phyloP scores from a whole-genome alignment of 2,888 invertebrate genomes.

The Schizotus pectinicornis region DNA sequence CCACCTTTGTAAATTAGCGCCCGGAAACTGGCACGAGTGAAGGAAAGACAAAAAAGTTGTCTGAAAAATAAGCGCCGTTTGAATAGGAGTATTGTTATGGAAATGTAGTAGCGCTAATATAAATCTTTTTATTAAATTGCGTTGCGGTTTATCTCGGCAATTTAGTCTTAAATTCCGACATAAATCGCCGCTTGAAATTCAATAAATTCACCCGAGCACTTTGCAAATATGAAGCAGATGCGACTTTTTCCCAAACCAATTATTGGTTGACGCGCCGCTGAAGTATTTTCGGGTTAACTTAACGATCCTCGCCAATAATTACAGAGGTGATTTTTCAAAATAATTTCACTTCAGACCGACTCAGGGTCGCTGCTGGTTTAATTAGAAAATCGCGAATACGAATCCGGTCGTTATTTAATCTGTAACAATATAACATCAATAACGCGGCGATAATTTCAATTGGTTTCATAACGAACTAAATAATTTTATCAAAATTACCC shows the following conservation, averaged over 20 bases:
- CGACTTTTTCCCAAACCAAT: slow-evolving; percentile 13
- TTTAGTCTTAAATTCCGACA: slow-evolving; percentile 13
- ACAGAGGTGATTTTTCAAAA: slow-evolving; percentile 6
- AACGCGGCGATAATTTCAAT: slow-evolving; percentile 20
- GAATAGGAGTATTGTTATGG: slow-evolving; percentile 23
- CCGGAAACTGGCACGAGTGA: slow-evolving; percentile 12
- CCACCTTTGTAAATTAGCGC: slow-evolving; percentile 5
- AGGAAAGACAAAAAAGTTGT: slow-evolving; percentile 9
- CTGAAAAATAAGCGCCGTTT: slow-evolving; percentile 8
- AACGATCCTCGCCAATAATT: neutral
- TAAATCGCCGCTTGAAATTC: slow-evolving; percentile 2
- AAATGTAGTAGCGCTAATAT: slow-evolving; percentile 16
- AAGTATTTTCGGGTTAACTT: too few species aligned
- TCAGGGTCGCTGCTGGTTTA: neutral
- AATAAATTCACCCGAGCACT: neutral
- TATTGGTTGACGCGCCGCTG: slow-evolving; percentile 3
- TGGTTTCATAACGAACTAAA: slow-evolving; percentile 10
- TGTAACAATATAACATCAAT: slow-evolving; percentile 9
- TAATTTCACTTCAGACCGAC: neutral
- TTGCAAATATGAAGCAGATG: slow-evolving; percentile 4
- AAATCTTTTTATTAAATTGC: slow-evolving; percentile 23
- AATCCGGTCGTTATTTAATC: slow-evolving; percentile 11
- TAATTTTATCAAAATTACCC: slow-evolving; percentile 8
- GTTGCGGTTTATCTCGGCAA: slow-evolving; percentile 18
- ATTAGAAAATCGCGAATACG: slow-evolving; percentile 17